Evolutionary conservation across 2,888 invertebrate genomes (phyloP), one percentile per base, ranked within the genome.

Genomic region (Torymus aiolomorphi): DNA sequence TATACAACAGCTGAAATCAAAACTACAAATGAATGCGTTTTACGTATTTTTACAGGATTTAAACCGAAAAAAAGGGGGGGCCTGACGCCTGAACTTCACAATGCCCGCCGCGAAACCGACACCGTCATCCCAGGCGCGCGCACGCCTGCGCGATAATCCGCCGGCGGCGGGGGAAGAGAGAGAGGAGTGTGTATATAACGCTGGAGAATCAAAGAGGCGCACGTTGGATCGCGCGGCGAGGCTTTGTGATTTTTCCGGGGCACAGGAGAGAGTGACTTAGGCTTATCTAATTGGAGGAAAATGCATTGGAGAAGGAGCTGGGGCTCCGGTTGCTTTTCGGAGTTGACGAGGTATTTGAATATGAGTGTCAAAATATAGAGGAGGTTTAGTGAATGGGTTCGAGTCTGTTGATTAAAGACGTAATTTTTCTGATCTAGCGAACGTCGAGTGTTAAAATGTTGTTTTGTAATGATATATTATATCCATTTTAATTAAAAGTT

Each of bases 61-160:
- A 20, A 57, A 57, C 16, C 52, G 51, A 61, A 83, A 84, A 83
- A 61, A 14, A 31, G 18, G 10, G 63, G 63, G 16, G 24, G 24
- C 24, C 24, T 3, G 24, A 24, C 24, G 31, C 3, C 31, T 31
- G 31, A 31, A 31, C 31, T 31, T 31, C 2, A 71, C 57, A 71
- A 71, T 72, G 72, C 51, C 18, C 83, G 82, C 84, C 81, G 84
- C 83, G 85, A 88, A 88, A 88, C 85, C 84, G 85, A 88, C 87
- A 88, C 86, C 88, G 88, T 84, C 83, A 84, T 85, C 74, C 81
- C 67, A 84, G 84, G 82, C 82, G 75, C 83, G 77, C 82, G 71
- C 78, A 63, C 75, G 69, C 69, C 67, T 49, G 74, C 18, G 74
- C 78, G 76, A 71, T 82, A 78, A 80, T 75, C 80, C 80, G 71